Evolutionary conservation across 2,888 invertebrate genomes (phyloP), one percentile per base, ranked within the genome.

Genomic region (Gibbula magus): DNA sequence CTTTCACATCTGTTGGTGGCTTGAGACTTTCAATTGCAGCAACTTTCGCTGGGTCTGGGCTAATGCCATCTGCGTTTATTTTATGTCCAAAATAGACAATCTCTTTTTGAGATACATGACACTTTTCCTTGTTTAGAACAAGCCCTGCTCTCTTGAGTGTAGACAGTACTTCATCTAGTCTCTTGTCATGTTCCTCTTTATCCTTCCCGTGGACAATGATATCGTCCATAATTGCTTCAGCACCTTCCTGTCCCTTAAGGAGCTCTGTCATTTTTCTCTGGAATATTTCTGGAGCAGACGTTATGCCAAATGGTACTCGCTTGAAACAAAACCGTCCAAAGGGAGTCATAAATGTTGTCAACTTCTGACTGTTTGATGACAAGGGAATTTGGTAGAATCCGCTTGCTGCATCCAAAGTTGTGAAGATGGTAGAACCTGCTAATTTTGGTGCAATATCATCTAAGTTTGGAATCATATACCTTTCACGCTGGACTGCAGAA

Each of bases 51-150:
- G 78, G 73, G 54, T 81, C 78, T n/a, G 75, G 78, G 16, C 35
- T 51, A 1, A 82, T 39, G 13, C 79, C 77, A 13, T 79, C 70
- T 16, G 18, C 29, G 39, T 20, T 77, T 22, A 83, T 73, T 18
- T 73, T 39, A 53, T 82, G 79, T 16, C 83, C 80, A 45, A 82
- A 70, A 35, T 73, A 83, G 5, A 61, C 18, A 2, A 83, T 56
- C 66, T 77, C 78, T 20, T 29, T 10, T 20, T 78, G 51, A 3
- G n/a, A 20, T 7, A 66, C 18, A 20, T 75, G n/a, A 53, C 84
- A 85, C 61, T 87, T 82, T 22, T 81, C 80, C 25, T 81, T 67
- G 78, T 86, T 86, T 32, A 87, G 79, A 45, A 77, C 78, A 3
- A 86, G 51, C 10, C 81, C 79, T 13, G 81, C 32, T 20, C 61